Percentiles rank a stretch among this genome's conserved stretches.
Conservation (phyloP, 2,797 vertebrate species). For the Sebastes flavidus region DNA sequence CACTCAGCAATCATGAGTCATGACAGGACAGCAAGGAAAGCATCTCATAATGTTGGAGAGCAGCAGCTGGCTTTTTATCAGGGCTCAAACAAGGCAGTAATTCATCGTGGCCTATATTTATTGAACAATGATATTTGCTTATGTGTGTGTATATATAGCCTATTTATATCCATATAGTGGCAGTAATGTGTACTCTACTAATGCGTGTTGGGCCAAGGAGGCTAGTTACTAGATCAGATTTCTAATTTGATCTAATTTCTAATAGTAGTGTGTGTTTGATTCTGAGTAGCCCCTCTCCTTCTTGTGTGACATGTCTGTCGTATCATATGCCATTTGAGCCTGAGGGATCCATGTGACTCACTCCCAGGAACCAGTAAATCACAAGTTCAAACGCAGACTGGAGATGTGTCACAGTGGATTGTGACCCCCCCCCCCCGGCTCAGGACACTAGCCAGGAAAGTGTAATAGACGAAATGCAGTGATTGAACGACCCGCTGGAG, state of each 20-base stretch:
- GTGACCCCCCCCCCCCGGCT: background rate
- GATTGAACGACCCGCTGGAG: constrained; percentile 32
- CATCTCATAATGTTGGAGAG: constrained; percentile 20
- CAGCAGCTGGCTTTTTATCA: constrained; percentile 44
- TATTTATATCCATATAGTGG: background rate
- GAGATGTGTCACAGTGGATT: constrained; percentile 22
- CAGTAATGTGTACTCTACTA: background rate
- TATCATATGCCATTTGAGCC: constrained; percentile 30
- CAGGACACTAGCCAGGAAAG: constrained; percentile 32
- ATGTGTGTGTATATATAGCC: background rate
- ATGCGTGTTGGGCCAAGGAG: background rate
- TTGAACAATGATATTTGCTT: constrained; percentile 30
- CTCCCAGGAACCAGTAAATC: constrained; percentile 55
- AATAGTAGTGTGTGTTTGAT: background rate
- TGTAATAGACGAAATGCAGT: constrained; percentile 13
- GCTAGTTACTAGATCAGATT: background rate
- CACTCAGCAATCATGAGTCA: constrained; percentile 56
- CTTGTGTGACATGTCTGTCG: constrained; percentile 20
- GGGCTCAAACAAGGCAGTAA: constrained; percentile 24
- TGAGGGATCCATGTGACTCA: constrained; percentile 31
- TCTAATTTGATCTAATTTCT: background rate
- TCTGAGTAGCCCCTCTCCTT: constrained; percentile 13
- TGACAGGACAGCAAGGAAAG: constrained; percentile 17
- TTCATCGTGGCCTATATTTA: constrained; percentile 49
- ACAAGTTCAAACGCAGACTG: constrained; percentile 38